These are phyloP conservation scores for Chrysochloris asiatica DNA, from an alignment of 2,113 vertebrate genomes.

Conservation along the genomic window DNA sequence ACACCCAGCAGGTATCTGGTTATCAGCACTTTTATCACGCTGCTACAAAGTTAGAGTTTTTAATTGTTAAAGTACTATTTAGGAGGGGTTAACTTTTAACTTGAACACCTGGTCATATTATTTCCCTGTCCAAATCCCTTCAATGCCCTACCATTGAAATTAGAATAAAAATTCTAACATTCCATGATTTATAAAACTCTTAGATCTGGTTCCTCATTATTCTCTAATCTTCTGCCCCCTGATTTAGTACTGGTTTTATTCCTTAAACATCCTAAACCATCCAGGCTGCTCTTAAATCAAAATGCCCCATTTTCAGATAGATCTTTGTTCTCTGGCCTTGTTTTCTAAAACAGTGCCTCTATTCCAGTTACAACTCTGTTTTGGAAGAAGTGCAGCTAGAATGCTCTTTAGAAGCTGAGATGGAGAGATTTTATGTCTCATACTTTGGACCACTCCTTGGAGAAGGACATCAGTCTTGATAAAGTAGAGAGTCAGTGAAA, in stretches of 20 bases:
- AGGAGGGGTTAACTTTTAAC: not conserved
- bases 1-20: not conserved
- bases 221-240: not conserved
- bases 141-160: not conserved
- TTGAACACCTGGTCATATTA: not conserved
- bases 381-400: no score
- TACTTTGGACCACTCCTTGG: no score
- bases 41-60: not conserved
- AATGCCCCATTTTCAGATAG: not conserved
- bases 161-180: not conserved
- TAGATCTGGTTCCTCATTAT: not conserved
- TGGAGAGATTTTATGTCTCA: no score
- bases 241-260: not conserved
- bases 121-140: not conserved
- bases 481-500: no score
- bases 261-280: not conserved
- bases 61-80: not conserved
- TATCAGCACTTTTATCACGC: not conserved
- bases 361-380: no score
- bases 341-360: not conserved
- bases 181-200: not conserved
- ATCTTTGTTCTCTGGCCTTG: no score
- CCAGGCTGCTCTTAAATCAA: not conserved
- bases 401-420: no score
- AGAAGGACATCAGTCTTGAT: no score